phyloP scores from a whole-genome alignment of 2,888 invertebrate genomes.

The Phytoseiulus persimilis region DNA sequence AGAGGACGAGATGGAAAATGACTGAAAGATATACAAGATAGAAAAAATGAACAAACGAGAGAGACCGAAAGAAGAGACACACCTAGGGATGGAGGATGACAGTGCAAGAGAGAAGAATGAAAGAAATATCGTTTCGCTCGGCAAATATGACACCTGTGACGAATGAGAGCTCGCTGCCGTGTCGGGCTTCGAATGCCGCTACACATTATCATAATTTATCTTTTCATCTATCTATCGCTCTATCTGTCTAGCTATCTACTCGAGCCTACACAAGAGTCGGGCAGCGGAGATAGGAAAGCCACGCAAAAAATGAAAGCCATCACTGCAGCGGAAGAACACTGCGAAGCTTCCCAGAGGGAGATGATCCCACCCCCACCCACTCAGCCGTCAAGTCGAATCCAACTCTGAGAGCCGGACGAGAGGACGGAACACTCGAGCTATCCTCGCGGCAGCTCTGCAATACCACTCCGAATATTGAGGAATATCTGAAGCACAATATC shows the following conservation, averaged over 20 bases:
- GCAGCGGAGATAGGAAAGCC: not conserved
- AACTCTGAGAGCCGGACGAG: not conserved
- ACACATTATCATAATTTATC: not conserved
- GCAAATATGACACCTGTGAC: constrained; percentile 5
- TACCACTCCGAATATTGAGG: too few species aligned
- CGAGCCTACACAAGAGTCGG: not conserved
- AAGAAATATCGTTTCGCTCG: not conserved
- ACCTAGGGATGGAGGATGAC: not conserved
- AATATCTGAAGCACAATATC: too few species aligned
- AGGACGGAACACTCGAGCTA: too few species aligned
- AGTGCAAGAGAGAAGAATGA: not conserved
- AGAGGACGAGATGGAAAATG: not conserved
- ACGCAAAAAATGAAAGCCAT: not conserved
- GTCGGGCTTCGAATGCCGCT: not conserved
- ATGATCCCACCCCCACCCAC: not conserved
- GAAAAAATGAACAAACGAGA: not conserved
- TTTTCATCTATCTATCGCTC: not conserved
- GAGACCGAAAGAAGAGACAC: not conserved
- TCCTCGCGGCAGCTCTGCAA: too few species aligned
- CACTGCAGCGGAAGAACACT: not conserved
- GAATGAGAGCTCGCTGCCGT: not conserved
- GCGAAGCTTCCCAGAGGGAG: not conserved
- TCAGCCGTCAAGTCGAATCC: not conserved
- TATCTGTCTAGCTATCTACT: not conserved
- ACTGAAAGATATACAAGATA: not conserved